A percentile compares a stretch with the other conserved stretches of the same genome.
These are phyloP conservation scores for Canis aureus DNA, from an alignment of 2,113 vertebrate species.

Conservation along the genomic window DNA sequence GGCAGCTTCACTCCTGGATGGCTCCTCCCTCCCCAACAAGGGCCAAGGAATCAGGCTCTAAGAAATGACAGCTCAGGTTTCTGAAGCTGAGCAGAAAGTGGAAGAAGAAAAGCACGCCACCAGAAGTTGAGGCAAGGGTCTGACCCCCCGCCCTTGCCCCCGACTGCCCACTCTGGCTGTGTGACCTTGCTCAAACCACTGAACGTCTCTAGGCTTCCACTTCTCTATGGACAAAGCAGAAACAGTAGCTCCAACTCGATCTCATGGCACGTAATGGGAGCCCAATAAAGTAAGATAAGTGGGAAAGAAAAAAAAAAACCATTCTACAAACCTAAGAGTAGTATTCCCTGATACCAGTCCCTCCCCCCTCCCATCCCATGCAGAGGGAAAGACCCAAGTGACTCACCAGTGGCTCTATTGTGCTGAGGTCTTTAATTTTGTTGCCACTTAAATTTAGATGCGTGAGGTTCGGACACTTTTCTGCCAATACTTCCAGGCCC, in stretches of 20 bases:
- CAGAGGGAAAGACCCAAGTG: not conserved
- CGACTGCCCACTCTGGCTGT: not conserved
- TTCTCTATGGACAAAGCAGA: not conserved
- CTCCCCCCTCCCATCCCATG: accelerated
- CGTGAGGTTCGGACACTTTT: slow-evolving; percentile 98
- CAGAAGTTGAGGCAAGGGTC: not conserved
- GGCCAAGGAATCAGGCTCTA: not conserved
- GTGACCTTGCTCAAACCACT: not conserved
- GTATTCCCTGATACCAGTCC: not conserved
- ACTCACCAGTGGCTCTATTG: slow-evolving; percentile 99
- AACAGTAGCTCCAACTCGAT: not conserved
- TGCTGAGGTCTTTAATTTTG: slow-evolving; percentile 99
- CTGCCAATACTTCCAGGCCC: slow-evolving; percentile 98
- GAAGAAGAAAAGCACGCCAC: not conserved
- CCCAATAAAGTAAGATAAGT: not conserved
- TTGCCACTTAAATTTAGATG: slow-evolving; percentile 99
- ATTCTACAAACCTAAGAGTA: not conserved
- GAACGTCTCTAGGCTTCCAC: not conserved
- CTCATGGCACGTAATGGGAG: not conserved
- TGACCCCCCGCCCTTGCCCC: not conserved
- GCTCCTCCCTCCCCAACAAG: not conserved
- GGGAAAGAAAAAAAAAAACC: not conserved
- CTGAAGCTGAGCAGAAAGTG: not conserved
- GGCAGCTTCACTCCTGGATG: not conserved
- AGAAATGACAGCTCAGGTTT: not conserved